Conservation (phyloP, 2,888 invertebrate species). For the Nephrotoma flavescens region DNA sequence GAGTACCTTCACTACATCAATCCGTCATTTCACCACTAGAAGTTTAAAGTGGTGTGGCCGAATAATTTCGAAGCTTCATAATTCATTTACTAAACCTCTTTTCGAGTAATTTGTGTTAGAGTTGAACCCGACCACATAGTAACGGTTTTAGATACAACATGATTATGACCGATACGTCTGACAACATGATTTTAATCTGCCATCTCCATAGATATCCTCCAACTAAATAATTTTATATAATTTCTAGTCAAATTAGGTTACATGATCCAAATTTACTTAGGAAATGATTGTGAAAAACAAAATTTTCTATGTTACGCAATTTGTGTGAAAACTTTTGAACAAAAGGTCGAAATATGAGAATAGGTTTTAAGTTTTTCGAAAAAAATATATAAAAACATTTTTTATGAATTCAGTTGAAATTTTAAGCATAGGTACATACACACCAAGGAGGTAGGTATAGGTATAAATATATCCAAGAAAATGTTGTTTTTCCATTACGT, state of each 20-base stretch:
- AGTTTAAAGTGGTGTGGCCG: too few species aligned
- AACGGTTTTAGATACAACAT: too few species aligned
- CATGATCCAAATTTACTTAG: neutral
- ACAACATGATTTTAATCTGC: too few species aligned
- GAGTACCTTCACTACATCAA: too few species aligned
- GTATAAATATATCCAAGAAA: neutral
- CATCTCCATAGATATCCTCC: too few species aligned
- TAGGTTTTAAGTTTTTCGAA: neutral
- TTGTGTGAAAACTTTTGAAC: neutral
- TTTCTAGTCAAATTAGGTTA: neutral
- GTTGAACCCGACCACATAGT: too few species aligned
- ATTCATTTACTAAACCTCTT: too few species aligned
- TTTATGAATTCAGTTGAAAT: neutral
- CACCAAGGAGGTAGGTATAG: neutral
- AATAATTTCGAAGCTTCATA: too few species aligned
- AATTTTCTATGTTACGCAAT: neutral
- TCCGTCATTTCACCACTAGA: too few species aligned
- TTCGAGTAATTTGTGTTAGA: too few species aligned
- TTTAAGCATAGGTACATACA: neutral
- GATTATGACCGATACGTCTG: too few species aligned
- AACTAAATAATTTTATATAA: neutral
- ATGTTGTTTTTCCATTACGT: neutral
- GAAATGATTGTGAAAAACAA: neutral
- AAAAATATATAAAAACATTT: neutral
- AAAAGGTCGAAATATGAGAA: neutral